These are phyloP conservation scores for Drosophila setosimentum DNA, from an alignment of 2,888 invertebrate genomes.

Conservation along the genomic window DNA sequence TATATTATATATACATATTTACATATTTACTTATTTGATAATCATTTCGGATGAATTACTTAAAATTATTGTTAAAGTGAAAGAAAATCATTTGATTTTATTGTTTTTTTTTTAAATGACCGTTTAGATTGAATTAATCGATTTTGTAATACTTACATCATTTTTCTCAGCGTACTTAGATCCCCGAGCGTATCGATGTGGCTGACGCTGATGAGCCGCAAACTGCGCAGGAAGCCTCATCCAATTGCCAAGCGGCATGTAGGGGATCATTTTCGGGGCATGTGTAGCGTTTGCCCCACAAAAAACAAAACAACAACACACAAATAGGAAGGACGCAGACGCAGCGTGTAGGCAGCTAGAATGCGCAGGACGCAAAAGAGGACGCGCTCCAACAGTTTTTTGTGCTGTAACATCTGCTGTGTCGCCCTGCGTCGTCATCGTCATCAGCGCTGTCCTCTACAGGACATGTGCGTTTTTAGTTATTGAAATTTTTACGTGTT, in stretches of 20 bases:
- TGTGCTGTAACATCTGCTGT: constrained; percentile 54
- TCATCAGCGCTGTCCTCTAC: constrained; percentile 21
- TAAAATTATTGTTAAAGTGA: background rate
- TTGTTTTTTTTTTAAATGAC: background rate
- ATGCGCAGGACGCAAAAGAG: constrained; percentile 46
- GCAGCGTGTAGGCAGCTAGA: constrained; percentile 58
- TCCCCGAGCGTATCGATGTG: constrained; percentile 24
- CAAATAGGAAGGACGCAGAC: constrained; percentile 23
- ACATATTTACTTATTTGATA: background rate
- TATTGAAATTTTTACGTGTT: constrained; percentile 82
- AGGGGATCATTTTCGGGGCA: constrained; percentile 79
- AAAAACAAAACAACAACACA: constrained; percentile 12
- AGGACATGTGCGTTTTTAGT: constrained; percentile 81
- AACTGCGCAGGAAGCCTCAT: constrained; percentile 76
- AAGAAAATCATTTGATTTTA: background rate
- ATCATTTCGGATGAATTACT: background rate
- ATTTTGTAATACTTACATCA: background rate
- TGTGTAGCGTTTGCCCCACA: constrained; percentile 56
- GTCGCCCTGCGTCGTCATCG: constrained; percentile 11
- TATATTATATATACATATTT: background rate
- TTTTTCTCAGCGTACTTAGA: constrained; percentile 31
- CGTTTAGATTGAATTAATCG: background rate
- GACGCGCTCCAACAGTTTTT: constrained; percentile 76
- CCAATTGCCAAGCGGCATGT: constrained; percentile 76
- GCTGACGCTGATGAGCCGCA: constrained; percentile 78